Base-by-base conservation (phyloP, 2,888 invertebrate species). In the Macropis europaea region DNA sequence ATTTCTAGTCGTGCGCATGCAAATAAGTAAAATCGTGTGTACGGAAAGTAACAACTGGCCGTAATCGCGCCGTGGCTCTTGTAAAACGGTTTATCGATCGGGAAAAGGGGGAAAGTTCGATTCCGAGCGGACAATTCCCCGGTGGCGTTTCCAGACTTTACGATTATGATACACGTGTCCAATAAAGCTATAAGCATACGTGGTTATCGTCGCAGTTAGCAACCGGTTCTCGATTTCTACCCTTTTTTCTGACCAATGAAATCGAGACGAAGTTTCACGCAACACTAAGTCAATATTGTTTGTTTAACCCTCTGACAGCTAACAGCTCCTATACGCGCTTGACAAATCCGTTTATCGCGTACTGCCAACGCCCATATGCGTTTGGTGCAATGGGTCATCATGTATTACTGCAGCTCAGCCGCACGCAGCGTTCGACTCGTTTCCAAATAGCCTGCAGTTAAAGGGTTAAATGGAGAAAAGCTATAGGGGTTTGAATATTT, bases 101-200 rank as follows among this genome's bases (percentile, higher is more conserved):
- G 11, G 28, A 6, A 40, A 17, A 17, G 42, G 38, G 40, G 50
- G 32, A 24, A 24, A 50, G 60, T 50, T 60, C 50, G 60, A 60
- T 60, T 43, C 32, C 30, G 43, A 52, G 17, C 30, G 26, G 30
- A 30, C 43, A 34, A 52, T 61, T 53, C 61, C 61, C 52, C 19
- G 34, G 42, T 42, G 61, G 52, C 34, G 30, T 57, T 56, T 56
- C 36, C n/a, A 17, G 36, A 47, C 42, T 63, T 63, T 56, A 56
- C 56, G 56, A 63, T 54, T 54, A 24, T 32, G 47, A 63, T 54
- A 56, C 47, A 47, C 56, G 36, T 54, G 62, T 62, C 43, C 47
- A 17, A 40, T 47, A 40, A 63, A 63, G 43, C 47, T 63, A 56
- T 56, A 40, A 56, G 28, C 36, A 47, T 56, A 56, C 47, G 59